A percentile compares a stretch with the other conserved stretches of the same genome.
phyloP scores from a whole-genome alignment of 1,140 invertebrate genomes.

The Metaphire vulgaris region DNA sequence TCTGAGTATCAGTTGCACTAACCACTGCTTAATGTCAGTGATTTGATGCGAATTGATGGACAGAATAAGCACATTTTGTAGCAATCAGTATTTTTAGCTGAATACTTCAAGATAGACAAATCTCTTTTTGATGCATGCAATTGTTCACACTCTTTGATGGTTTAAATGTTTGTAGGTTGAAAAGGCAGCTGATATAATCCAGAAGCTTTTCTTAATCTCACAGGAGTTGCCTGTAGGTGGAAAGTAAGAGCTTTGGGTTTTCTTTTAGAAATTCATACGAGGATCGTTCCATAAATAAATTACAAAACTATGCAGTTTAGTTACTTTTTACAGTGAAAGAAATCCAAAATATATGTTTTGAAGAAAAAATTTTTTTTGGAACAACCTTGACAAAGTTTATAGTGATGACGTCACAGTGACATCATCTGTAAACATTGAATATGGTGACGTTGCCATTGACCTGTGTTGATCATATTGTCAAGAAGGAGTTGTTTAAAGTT shows the following conservation, averaged over 20 bases:
- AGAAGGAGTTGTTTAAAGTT: too few species aligned
- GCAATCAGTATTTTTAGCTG: background rate
- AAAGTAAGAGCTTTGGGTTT: slow-evolving; percentile 38
- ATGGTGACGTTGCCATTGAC: too few species aligned
- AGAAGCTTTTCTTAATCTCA: slow-evolving; percentile 89
- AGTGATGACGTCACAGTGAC: too few species aligned
- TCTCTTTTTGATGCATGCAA: too few species aligned
- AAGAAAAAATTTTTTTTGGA: too few species aligned
- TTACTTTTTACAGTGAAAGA: too few species aligned
- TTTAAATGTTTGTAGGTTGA: slow-evolving; percentile 61
- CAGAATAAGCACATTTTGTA: background rate
- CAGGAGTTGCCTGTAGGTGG: slow-evolving; percentile 69
- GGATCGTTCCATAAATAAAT: slow-evolving; percentile 56
- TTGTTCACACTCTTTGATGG: too few species aligned
- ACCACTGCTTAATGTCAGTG: background rate
- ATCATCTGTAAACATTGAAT: too few species aligned
- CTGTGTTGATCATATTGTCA: too few species aligned
- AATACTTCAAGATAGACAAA: background rate
- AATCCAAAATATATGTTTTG: too few species aligned
- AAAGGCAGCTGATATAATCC: slow-evolving; percentile 96
- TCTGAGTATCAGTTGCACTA: background rate
- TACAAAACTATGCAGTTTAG: too few species aligned
- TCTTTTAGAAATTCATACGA: slow-evolving; percentile 27
- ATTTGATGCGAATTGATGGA: background rate
- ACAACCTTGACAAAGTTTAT: too few species aligned